A percentile compares a stretch with the other conserved stretches of the same genome.
phyloP scores from a whole-genome alignment of 1,140 invertebrate species.

The Zelostemma sp. region DNA sequence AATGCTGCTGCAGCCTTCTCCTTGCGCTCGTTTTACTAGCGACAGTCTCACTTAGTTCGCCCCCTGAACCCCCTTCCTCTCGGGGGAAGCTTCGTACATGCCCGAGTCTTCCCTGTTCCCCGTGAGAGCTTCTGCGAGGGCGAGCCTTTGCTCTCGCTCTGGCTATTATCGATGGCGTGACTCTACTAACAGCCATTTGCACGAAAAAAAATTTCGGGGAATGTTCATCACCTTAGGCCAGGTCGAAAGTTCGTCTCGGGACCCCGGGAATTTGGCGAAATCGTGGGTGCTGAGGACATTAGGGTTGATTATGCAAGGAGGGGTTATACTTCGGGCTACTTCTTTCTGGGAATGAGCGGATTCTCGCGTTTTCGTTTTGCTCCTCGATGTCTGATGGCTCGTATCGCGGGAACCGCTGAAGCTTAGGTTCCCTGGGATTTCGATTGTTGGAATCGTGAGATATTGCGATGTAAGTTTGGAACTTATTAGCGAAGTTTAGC shows the following conservation, averaged over 20 bases:
- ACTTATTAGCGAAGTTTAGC: too few relatives aligned
- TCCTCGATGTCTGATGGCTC: not conserved
- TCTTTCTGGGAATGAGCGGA: conserved; percentile 24
- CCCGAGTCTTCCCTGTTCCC: not conserved
- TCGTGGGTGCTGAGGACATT: conserved; percentile 48
- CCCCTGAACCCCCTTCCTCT: not conserved
- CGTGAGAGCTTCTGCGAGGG: not conserved
- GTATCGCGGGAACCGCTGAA: not conserved
- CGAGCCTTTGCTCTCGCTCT: not conserved
- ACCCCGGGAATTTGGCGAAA: conserved; percentile 33
- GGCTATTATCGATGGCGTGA: conserved; percentile 11
- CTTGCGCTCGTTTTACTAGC: not conserved
- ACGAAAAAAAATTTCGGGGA: conserved; percentile 5
- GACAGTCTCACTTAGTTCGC: conserved; percentile 8
- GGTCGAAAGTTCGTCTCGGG: conserved; percentile 40
- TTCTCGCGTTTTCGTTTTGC: conserved; percentile 2
- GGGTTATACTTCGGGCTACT: conserved; percentile 25
- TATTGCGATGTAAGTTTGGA: too few relatives aligned
- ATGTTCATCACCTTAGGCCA: conserved; percentile 3
- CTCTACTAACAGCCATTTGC: conserved; percentile 6
- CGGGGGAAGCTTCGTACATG: not conserved
- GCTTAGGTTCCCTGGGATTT: too few relatives aligned
- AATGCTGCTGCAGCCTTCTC: conserved; percentile 29
- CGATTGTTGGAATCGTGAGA: too few relatives aligned
- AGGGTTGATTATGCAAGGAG: conserved; percentile 41